These are phyloP conservation scores for Kradibia gibbosae DNA, from an alignment of 1,140 invertebrate genomes.

Conservation along the genomic window DNA sequence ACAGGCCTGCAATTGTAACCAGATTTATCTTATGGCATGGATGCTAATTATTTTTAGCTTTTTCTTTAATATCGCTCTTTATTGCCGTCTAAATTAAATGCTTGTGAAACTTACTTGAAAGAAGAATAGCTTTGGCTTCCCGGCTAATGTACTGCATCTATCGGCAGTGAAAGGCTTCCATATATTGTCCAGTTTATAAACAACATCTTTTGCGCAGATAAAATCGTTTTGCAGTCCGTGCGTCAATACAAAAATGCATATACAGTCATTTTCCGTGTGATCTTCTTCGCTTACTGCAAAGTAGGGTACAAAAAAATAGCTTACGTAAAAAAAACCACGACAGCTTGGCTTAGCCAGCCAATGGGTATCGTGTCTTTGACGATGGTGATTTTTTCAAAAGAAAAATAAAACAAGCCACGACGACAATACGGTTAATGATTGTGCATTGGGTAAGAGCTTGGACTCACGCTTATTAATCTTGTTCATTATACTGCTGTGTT, in stretches of 20 bases:
- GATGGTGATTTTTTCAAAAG: no score
- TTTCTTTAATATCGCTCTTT: no score
- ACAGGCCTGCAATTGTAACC: conserved; percentile 72
- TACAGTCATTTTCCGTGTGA: conserved; percentile 76
- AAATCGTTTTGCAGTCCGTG: conserved; percentile 76
- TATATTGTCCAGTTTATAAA: conserved; percentile 71
- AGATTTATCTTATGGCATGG: no score
- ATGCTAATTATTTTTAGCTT: no score
- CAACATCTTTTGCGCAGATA: conserved; percentile 76
- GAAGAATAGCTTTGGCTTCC: conserved; percentile 79
- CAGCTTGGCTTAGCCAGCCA: no score
- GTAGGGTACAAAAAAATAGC: conserved; percentile 24
- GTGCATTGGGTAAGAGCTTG: no score
- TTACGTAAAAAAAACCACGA: no score
- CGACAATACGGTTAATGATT: no score
- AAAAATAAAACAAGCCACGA: no score
- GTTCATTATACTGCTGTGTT: conserved; percentile 55
- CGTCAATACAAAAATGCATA: conserved; percentile 76
- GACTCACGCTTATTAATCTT: conserved; percentile 60
- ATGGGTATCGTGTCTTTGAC: no score
- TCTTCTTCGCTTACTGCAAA: conserved; percentile 67
- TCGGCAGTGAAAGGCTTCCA: conserved; percentile 78
- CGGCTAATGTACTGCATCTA: conserved; percentile 75
- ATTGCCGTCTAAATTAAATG: conserved; percentile 10
- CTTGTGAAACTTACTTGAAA: conserved; percentile 73